phyloP scores from a whole-genome alignment of 1,140 invertebrate species.

The Meloidogyne floridensis region DNA sequence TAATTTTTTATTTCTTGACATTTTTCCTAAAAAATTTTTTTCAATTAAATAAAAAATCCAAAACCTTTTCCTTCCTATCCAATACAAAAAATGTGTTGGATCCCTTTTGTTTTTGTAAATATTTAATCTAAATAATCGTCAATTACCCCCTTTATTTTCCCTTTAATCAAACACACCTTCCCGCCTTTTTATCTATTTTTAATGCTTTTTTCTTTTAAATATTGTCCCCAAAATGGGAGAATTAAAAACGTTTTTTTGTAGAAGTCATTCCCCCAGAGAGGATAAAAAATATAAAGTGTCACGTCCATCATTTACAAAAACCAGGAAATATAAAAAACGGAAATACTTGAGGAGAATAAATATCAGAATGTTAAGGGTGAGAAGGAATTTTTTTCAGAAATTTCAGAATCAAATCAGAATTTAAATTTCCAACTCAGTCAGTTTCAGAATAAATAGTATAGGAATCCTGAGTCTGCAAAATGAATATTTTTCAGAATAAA shows the following conservation, averaged over 20 bases:
- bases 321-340: background rate
- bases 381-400: background rate
- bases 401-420: background rate
- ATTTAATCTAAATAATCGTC: background rate
- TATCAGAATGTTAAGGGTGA: background rate
- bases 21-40: background rate
- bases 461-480: too few relatives aligned
- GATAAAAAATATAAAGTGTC: background rate
- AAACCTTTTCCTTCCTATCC: background rate
- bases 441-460: too few relatives aligned
- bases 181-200: constrained; percentile 4
- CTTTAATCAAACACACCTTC: constrained; percentile 6
- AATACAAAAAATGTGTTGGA: background rate
- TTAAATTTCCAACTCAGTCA: too few relatives aligned
- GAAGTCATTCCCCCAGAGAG: background rate
- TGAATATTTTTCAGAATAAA: too few relatives aligned
- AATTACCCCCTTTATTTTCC: constrained; percentile 1
- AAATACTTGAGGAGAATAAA: background rate
- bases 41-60: background rate
- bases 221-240: background rate
- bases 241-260: background rate
- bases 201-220: background rate
- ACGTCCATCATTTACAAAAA: background rate
- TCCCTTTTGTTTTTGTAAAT: background rate
- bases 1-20: background rate